These are phyloP conservation scores for Coregonus sp. DNA, from an alignment of 2,797 vertebrate genomes.

Conservation along the genomic window DNA sequence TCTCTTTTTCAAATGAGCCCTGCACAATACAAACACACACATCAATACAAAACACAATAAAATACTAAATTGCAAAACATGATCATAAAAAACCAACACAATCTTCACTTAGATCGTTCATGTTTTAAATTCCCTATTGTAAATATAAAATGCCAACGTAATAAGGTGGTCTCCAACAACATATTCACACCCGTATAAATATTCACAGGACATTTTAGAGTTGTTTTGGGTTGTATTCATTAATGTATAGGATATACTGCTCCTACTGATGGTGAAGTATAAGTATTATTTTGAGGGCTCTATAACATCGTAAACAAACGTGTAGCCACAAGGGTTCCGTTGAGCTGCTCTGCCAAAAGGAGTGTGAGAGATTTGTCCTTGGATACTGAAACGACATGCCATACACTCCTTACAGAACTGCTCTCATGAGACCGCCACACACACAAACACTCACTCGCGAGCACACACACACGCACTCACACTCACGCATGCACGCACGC, in stretches of 20 bases:
- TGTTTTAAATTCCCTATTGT: neutral
- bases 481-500: slow-evolving; percentile 24
- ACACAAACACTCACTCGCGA: slow-evolving; percentile 18
- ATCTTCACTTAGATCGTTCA: neutral
- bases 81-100: too few species aligned
- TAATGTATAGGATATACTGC: neutral
- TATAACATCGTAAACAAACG: neutral
- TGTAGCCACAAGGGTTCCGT: neutral
- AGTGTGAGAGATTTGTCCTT: slow-evolving; percentile 9
- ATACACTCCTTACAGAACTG: slow-evolving; percentile 3
- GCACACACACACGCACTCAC: slow-evolving; percentile 33
- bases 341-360: neutral
- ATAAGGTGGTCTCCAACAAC: neutral
- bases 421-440: slow-evolving; percentile 3
- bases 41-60: too few species aligned
- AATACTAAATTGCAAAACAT: too few species aligned
- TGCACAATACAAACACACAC: too few species aligned
- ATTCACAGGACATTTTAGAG: neutral
- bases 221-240: neutral
- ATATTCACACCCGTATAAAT: neutral
- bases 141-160: neutral
- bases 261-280: neutral
- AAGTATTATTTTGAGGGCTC: neutral
- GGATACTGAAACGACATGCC: slow-evolving; percentile 2
- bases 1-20: too few species aligned